Evolutionary conservation across 2,113 vertebrate genomes (phyloP).

Genomic region (Tichodroma muraria): DNA sequence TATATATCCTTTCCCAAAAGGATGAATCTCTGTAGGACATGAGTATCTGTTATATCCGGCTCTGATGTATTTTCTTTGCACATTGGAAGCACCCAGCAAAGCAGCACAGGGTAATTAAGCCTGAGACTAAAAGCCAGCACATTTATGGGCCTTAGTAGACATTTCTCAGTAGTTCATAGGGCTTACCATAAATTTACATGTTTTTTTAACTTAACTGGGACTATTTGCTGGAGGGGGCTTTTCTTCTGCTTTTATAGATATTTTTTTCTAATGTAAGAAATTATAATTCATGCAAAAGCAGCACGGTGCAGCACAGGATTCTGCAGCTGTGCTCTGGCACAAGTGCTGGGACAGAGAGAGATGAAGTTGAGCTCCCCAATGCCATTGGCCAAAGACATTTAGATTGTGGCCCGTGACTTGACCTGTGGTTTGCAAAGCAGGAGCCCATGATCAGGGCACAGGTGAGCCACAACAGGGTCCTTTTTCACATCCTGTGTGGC

Average conservation of each 20-base stretch:
- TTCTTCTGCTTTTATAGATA: not conserved
- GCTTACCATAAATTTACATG: not conserved
- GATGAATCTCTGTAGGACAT: not conserved
- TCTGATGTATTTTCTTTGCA: not conserved
- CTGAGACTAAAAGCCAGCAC: conserved; percentile 16
- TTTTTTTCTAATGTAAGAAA: not conserved
- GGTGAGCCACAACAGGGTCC: not conserved
- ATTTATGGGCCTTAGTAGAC: conserved; percentile 12
- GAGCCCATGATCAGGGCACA: not conserved
- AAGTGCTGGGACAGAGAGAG: not conserved
- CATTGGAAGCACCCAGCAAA: not conserved
- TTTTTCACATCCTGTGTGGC: not conserved
- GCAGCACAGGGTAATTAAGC: conserved; percentile 11
- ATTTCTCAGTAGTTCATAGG: not conserved
- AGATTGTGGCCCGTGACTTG: not conserved
- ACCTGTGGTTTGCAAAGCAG: not conserved
- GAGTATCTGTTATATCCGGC: not conserved
- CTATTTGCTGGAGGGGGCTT: not conserved
- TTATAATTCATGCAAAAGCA: not conserved
- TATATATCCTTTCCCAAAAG: not conserved
- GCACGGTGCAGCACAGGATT: not conserved
- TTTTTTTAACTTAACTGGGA: not conserved
- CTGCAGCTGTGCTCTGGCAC: not conserved
- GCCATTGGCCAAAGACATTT: not conserved
- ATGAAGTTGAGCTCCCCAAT: not conserved